These are phyloP conservation scores for Parochlus steinenii DNA, from an alignment of 2,888 invertebrate species.

Conservation along the genomic window DNA sequence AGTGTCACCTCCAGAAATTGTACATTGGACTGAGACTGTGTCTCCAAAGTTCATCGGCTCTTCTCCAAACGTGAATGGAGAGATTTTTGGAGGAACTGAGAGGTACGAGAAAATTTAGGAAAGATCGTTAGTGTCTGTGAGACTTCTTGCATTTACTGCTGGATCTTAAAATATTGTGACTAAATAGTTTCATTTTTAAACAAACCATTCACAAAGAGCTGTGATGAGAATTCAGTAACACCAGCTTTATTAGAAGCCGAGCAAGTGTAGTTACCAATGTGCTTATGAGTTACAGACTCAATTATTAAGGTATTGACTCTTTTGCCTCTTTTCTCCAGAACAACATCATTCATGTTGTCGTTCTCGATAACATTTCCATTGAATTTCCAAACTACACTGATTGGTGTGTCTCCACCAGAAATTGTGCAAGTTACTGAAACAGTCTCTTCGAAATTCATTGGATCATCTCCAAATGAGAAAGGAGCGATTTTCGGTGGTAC, in stretches of 20 bases:
- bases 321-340: slow-evolving; percentile 30
- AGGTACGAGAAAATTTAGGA: slow-evolving; percentile 15
- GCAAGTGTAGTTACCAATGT: slow-evolving; percentile 63
- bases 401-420: slow-evolving; percentile 39
- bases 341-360: slow-evolving; percentile 25
- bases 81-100: slow-evolving; percentile 47
- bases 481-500: slow-evolving; percentile 60
- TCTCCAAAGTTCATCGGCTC: slow-evolving; percentile 46
- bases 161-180: slow-evolving; percentile 48
- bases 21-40: slow-evolving; percentile 34
- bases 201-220: slow-evolving; percentile 57
- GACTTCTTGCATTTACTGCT: slow-evolving; percentile 44
- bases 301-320: slow-evolving; percentile 43
- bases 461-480: slow-evolving; percentile 57
- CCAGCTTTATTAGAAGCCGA: slow-evolving; percentile 58
- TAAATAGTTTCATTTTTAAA: slow-evolving; percentile 37
- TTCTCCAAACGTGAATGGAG: slow-evolving; percentile 48
- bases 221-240: slow-evolving; percentile 46
- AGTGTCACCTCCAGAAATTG: slow-evolving; percentile 37
- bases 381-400: slow-evolving; percentile 41
- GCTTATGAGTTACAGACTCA: slow-evolving; percentile 47
- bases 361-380: slow-evolving; percentile 32
- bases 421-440: slow-evolving; percentile 35
- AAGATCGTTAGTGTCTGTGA: slow-evolving; percentile 24
- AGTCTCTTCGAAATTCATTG: slow-evolving; percentile 49